Evolutionary conservation across 2,888 invertebrate species (phyloP), one percentile per base, ranked within the genome.

Genomic region (Cerastoderma edule): DNA sequence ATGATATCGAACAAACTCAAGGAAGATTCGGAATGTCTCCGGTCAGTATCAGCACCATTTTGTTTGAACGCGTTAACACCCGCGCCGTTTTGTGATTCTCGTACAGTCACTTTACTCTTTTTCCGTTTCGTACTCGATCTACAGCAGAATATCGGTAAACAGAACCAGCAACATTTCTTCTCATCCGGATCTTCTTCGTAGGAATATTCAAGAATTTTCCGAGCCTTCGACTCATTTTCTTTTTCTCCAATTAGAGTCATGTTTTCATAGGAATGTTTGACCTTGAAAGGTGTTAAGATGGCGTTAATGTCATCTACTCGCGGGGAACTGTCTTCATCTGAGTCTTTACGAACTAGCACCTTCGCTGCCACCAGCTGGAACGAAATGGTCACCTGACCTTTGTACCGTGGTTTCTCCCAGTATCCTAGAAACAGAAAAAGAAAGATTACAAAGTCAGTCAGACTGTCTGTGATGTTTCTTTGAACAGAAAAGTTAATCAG

Each of bases 381-480:
- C 54, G 84, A 83, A 63, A 91, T 83, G 19, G 88, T 87, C 16
- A 91, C 85, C 78, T 91, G 90, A 65, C 90, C 90, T 85, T 89
- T 90, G 75, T 90, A 88, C 32, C 90, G 82, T 64, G 85, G 85
- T 70, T 89, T 89, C 74, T 88, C 88, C 81, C 88, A 86, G 76
- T 89, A 89, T 66, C 88, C 89, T 90, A 83, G n/a, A n/a, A n/a
- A n/a, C n/a, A n/a, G n/a, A n/a, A n/a, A n/a, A n/a, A n/a, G n/a
- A n/a, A n/a, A n/a, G n/a, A n/a, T n/a, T n/a, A n/a, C n/a, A n/a
- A n/a, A n/a, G n/a, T n/a, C n/a, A n/a, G n/a, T n/a, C n/a, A n/a
- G n/a, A n/a, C n/a, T n/a, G n/a, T n/a, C n/a, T n/a, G n/a, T n/a
- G n/a, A n/a, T n/a, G n/a, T n/a, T n/a, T n/a, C n/a, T n/a, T n/a